Evolutionary conservation across 2,797 vertebrate species (phyloP).

Genomic region (Siniperca undulata): DNA sequence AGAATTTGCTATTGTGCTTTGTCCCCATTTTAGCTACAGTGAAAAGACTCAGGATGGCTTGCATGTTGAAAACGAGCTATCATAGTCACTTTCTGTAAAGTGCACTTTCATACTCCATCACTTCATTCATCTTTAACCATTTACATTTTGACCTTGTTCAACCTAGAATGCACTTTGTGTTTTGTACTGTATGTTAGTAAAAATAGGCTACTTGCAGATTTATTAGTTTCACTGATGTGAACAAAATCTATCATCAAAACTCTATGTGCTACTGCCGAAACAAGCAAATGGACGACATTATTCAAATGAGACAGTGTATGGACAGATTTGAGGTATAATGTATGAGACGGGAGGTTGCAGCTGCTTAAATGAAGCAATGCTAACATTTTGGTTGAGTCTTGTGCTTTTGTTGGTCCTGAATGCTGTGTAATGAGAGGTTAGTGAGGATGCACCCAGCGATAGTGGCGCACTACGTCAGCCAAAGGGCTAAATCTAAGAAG

Average conservation of each 20-base stretch:
- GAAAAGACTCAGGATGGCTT: not conserved
- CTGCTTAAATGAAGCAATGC: conserved; percentile 43
- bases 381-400: not conserved
- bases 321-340: not conserved
- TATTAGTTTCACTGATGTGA: not conserved
- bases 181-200: not conserved
- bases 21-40: conserved; percentile 6
- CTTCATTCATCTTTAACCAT: not conserved
- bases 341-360: conserved; percentile 12
- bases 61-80: conserved; percentile 6
- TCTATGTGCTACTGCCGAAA: not conserved
- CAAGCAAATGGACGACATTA: conserved; percentile 1
- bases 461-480: conserved; percentile 27
- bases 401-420: conserved; percentile 14
- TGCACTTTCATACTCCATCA: conserved; percentile 1
- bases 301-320: not conserved
- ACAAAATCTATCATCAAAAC: not conserved
- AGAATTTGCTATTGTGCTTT: not conserved
- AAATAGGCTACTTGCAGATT: not conserved
- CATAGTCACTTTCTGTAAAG: conserved; percentile 11
- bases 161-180: not conserved
- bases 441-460: conserved; percentile 10
- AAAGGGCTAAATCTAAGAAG: conserved; percentile 61
- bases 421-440: conserved; percentile 43
- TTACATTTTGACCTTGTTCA: conserved; percentile 15